These are phyloP conservation scores for Volucella zonaria DNA, from an alignment of 2,888 invertebrate species.

Conservation along the genomic window DNA sequence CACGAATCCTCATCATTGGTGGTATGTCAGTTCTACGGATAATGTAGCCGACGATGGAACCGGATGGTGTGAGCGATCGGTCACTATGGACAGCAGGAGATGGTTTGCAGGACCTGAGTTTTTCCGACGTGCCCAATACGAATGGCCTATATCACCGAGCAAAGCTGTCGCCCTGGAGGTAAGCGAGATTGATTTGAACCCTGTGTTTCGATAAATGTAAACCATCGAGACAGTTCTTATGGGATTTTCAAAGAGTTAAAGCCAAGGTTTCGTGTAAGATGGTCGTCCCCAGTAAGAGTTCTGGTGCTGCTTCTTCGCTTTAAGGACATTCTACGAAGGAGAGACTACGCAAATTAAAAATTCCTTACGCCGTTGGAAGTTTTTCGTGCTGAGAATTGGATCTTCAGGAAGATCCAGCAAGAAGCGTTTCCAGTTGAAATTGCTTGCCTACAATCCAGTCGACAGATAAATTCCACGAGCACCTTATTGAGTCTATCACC, in stretches of 20 bases:
- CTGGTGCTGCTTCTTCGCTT: too few relatives aligned
- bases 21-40: conserved; percentile 17
- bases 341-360: too few relatives aligned
- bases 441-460: too few relatives aligned
- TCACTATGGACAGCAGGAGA: not conserved
- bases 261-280: too few relatives aligned
- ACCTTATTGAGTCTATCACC: too few relatives aligned
- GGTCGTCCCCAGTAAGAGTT: too few relatives aligned
- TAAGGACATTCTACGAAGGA: too few relatives aligned
- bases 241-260: not conserved
- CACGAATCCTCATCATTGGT: not conserved
- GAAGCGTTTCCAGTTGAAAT: too few relatives aligned
- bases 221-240: not conserved
- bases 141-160: conserved; percentile 11
- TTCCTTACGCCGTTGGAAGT: too few relatives aligned
- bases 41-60: conserved; percentile 39
- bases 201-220: not conserved
- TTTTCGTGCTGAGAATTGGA: not conserved
- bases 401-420: conserved; percentile 24
- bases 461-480: too few relatives aligned
- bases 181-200: conserved; percentile 2
- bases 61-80: conserved; percentile 1
- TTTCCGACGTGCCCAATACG: not conserved
- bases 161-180: not conserved
- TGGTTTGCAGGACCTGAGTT: conserved; percentile 25